phyloP scores from a whole-genome alignment of 2,888 invertebrate genomes.

The Cosmia trapezina region DNA sequence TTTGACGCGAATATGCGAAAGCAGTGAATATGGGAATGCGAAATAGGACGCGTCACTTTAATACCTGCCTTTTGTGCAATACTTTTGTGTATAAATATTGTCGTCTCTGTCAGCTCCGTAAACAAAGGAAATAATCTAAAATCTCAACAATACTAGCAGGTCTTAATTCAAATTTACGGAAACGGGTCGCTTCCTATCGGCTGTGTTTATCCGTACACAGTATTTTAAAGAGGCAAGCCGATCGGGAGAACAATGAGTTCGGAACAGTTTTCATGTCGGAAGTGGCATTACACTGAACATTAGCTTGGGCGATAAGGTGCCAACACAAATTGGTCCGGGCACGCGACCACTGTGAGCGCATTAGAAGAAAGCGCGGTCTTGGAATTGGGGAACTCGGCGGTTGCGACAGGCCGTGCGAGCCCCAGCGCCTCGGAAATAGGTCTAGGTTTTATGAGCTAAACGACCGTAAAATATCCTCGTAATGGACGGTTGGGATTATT shows the following conservation, averaged over 20 bases:
- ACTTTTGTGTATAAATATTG: constrained; percentile 29
- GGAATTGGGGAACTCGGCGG: constrained; percentile 58
- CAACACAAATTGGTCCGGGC: constrained; percentile 85
- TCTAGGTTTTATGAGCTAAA: constrained; percentile 56
- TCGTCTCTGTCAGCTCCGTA: constrained; percentile 33
- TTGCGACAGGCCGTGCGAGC: constrained; percentile 52
- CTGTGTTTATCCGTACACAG: constrained; percentile 72
- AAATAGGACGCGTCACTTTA: constrained; percentile 42
- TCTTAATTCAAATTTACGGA: constrained; percentile 70
- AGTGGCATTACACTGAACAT: constrained; percentile 88
- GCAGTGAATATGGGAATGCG: constrained; percentile 35
- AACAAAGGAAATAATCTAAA: constrained; percentile 60
- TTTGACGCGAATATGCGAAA: constrained; percentile 61
- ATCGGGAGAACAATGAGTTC: constrained; percentile 79
- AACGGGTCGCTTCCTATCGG: constrained; percentile 73
- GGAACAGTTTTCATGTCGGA: constrained; percentile 88
- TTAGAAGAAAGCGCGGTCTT: constrained; percentile 71
- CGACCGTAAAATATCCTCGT: constrained; percentile 43
- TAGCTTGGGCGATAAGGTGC: constrained; percentile 87
- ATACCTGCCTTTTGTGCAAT: constrained; percentile 23
- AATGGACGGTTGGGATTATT: constrained; percentile 43
- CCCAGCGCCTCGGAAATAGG: constrained; percentile 35
- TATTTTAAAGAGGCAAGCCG: constrained; percentile 74
- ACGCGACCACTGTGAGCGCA: constrained; percentile 80
- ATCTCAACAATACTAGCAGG: constrained; percentile 60